phyloP scores from a whole-genome alignment of 2,888 invertebrate genomes.

The Hypercompe scribonia region DNA sequence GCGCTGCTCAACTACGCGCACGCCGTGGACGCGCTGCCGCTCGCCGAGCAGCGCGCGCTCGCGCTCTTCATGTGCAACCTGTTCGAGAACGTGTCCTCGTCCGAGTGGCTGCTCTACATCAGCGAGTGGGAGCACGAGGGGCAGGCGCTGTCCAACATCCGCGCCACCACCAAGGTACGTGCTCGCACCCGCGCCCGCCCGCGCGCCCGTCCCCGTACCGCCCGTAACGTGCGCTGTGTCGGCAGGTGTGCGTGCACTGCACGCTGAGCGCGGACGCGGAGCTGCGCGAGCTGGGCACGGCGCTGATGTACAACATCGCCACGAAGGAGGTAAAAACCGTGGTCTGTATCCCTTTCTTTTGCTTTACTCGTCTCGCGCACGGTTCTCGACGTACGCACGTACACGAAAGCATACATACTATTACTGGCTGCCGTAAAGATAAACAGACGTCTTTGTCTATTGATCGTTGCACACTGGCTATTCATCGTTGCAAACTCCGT shows the following conservation, averaged over 20 bases:
- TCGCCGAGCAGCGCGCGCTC: conserved; percentile 92
- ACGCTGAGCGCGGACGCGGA: conserved; percentile 90
- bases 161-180: conserved; percentile 94
- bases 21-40: conserved; percentile 91
- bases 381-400: too few species aligned
- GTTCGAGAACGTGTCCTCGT: conserved; percentile 95
- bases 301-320: conserved; percentile 95
- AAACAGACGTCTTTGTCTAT: too few species aligned
- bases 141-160: conserved; percentile 93
- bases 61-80: conserved; percentile 95
- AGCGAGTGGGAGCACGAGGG: conserved; percentile 95
- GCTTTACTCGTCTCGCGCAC: conserved; percentile 36
- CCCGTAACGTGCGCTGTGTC: conserved; percentile 18
- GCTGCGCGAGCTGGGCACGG: conserved; percentile 93
- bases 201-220: neutral
- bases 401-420: too few species aligned
- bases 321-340: conserved; percentile 99
- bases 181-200: neutral
- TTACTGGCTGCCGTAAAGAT: neutral
- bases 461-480: too few species aligned
- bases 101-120: conserved; percentile 97
- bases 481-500: neutral
- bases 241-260: conserved; percentile 94
- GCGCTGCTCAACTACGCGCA: conserved; percentile 95
- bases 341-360: conserved; percentile 90